Percentiles rank a stretch among this genome's conserved stretches.
Evolutionary conservation across 2,113 vertebrate genomes (phyloP).

Genomic region (Larimichthys crocea): DNA sequence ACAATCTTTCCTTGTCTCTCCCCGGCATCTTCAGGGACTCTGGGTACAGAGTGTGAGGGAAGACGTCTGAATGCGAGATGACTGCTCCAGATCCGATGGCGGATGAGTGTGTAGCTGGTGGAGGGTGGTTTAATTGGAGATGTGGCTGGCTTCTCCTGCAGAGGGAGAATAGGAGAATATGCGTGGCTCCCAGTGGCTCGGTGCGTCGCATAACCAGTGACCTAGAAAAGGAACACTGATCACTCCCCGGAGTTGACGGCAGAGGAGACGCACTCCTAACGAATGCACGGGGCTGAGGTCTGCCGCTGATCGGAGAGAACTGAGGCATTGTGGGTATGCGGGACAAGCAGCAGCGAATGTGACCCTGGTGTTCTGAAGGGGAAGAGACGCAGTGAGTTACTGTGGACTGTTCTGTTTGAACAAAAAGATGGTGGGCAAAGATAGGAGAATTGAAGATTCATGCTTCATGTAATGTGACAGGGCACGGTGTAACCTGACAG

Average conservation of each 20-base stretch:
- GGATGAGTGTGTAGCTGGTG: conserved; percentile 68
- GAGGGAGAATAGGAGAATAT: conserved; percentile 60
- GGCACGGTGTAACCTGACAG: not conserved
- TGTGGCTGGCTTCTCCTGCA: conserved; percentile 66
- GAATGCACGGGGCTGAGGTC: conserved; percentile 53
- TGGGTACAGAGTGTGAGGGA: conserved; percentile 65
- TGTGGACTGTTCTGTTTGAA: not conserved
- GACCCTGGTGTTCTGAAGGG: conserved; percentile 10
- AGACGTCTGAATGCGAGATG: conserved; percentile 80
- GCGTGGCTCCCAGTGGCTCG: conserved; percentile 78
- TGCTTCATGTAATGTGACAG: not conserved
- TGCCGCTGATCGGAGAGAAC: conserved; percentile 52
- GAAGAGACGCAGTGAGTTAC: conserved; percentile 6
- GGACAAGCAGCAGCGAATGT: not conserved
- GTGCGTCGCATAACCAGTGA: conserved; percentile 80
- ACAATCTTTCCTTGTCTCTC: conserved; percentile 82
- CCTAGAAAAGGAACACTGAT: conserved; percentile 86
- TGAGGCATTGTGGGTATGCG: conserved; percentile 50
- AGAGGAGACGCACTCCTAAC: conserved; percentile 55
- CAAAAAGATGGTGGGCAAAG: not conserved
- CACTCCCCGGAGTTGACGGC: conserved; percentile 78
- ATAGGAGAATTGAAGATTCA: not conserved
- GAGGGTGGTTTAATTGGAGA: conserved; percentile 80
- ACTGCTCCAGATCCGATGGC: conserved; percentile 79
- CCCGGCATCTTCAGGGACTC: conserved; percentile 77